Conservation (phyloP, 2,797 vertebrate genomes). For the Cirrhinus molitorella region DNA sequence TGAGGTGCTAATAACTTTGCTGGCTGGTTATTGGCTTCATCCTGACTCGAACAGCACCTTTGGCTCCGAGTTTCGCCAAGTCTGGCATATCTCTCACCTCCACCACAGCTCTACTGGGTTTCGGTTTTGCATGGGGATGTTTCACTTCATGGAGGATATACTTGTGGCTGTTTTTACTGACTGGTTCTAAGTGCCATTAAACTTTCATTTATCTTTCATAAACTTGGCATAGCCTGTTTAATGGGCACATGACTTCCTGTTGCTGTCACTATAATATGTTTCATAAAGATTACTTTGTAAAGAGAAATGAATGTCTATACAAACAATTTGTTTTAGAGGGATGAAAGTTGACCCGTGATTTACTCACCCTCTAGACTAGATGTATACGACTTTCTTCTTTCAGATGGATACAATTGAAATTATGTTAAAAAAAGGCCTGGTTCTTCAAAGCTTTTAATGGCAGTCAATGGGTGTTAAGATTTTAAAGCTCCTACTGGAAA, state of each 20-base stretch:
- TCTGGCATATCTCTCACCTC: conserved; percentile 19
- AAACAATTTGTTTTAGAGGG: too few relatives aligned
- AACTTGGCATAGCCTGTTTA: neutral
- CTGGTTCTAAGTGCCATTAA: neutral
- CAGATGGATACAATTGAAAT: too few relatives aligned
- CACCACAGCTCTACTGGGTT: neutral
- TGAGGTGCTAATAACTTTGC: conserved; percentile 39
- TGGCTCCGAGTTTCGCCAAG: conserved; percentile 29
- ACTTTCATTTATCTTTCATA: neutral
- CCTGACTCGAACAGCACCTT: neutral
- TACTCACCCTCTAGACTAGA: too few relatives aligned
- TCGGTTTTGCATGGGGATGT: neutral
- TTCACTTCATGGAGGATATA: neutral
- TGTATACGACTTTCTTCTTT: too few relatives aligned
- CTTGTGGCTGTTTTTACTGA: neutral
- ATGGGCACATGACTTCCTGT: neutral
- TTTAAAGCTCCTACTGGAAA: neutral
- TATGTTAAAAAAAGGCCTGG: too few relatives aligned
- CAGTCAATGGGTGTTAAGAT: too few relatives aligned
- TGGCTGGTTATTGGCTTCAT: conserved; percentile 29
- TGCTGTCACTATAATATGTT: neutral
- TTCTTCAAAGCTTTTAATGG: too few relatives aligned
- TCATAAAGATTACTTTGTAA: neutral
- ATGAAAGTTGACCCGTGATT: too few relatives aligned
- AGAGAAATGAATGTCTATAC: too few relatives aligned